phyloP scores from a whole-genome alignment of 2,888 invertebrate genomes.

The Galerucella pusilla region DNA sequence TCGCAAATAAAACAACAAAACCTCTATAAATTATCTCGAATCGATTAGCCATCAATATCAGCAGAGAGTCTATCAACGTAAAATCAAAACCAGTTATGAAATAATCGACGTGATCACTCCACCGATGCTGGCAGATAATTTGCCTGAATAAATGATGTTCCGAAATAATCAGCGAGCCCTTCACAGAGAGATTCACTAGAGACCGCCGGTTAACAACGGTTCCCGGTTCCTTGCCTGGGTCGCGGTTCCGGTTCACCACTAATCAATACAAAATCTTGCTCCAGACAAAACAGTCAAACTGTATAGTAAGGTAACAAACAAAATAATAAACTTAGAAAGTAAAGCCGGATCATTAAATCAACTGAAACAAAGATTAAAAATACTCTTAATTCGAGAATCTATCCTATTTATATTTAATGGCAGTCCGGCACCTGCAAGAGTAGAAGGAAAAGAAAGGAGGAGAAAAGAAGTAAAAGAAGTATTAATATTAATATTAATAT shows the following conservation, averaged over 20 bases:
- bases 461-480: too few relatives aligned
- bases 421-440: too few relatives aligned
- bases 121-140: conserved; percentile 62
- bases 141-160: conserved; percentile 58
- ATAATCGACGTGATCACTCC: conserved; percentile 63
- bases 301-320: neutral
- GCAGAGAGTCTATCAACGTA: conserved; percentile 63
- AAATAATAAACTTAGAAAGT: too few relatives aligned
- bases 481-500: too few relatives aligned
- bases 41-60: conserved; percentile 59
- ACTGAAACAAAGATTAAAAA: too few relatives aligned
- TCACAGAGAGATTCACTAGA: neutral
- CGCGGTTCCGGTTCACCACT: conserved; percentile 10
- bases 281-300: neutral
- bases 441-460: too few relatives aligned
- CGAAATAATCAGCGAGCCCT: conserved; percentile 37
- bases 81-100: conserved; percentile 66
- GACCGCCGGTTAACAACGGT: conserved; percentile 4
- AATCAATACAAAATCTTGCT: neutral
- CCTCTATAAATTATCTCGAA: conserved; percentile 64
- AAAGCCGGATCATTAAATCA: too few relatives aligned
- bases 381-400: too few relatives aligned
- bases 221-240: conserved; percentile 5
- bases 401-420: too few relatives aligned
- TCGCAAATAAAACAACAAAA: conserved; percentile 64